Evolutionary conservation across 2,113 vertebrate genomes (phyloP), one percentile per base, ranked within the genome.

Genomic region (Percopsis transmontana): DNA sequence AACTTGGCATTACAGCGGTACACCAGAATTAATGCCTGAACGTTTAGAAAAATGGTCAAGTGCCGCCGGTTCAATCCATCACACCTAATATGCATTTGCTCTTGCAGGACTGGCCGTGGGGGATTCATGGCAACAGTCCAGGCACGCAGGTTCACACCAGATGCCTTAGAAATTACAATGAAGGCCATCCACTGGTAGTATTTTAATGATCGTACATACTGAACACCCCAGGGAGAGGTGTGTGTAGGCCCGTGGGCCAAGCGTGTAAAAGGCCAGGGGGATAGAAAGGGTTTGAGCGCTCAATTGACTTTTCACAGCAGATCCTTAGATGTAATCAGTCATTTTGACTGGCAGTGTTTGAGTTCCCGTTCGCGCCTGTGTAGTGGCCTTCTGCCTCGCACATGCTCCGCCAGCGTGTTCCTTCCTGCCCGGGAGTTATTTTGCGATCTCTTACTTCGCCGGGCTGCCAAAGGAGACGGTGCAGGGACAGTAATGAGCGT

Each of bases 271-370:
- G 60, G 51, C 71, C 7, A 62, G 68, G 48, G 70, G 67, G 70
- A 73, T 16, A 59, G 72, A 78, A 62, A 62, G 68, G 70, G 77
- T 84, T 72, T 70, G 78, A 78, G 62, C 33, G 57, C 68, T 55
- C 80, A 90, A 91, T 89, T 87, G 86, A 89, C 87, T 90, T 91
- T 90, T 88, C 88, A 70, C 80, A 81, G 77, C 85, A 81, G 55
- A 70, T 66, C 74, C 66, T 61, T 78, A 21, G 68, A 87, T 81
- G 85, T 85, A 84, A 92, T 92, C 88, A 86, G 69, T 91, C 89
- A 92, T 92, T 85, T 83, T 89, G 88, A 90, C 83, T 87, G 88
- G 84, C 87, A 87, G 85, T 62, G 85, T 84, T 90, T 86, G 85
- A 87, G 79, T 74, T 83, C 84, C 84, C 64, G 77, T 78, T 77